These are phyloP conservation scores for Nycticebus coucang DNA, from an alignment of 2,113 vertebrate species.

Conservation along the genomic window DNA sequence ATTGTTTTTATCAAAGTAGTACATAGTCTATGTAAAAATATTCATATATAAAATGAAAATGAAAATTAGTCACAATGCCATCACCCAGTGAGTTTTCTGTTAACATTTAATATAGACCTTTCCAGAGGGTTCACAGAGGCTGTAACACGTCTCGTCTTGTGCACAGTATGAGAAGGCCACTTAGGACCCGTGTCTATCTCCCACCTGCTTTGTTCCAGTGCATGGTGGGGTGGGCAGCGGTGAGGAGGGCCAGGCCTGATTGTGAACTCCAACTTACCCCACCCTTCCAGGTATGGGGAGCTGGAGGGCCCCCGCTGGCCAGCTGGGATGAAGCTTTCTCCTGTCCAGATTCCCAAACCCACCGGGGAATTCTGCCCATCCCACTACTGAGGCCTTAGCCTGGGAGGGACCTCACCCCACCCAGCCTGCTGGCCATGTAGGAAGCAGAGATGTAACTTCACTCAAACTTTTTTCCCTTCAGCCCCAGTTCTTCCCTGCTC, in stretches of 20 bases:
- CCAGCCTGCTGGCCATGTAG: not conserved
- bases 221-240: accelerated
- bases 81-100: not conserved
- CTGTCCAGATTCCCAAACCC: no score
- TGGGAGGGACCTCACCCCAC: no score
- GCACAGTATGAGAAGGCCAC: no score
- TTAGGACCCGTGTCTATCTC: not conserved
- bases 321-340: not conserved
- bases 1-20: not conserved
- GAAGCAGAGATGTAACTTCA: not conserved
- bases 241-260: not conserved
- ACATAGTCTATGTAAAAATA: not conserved
- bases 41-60: not conserved
- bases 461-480: not conserved
- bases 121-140: not conserved
- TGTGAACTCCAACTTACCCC: accelerated
- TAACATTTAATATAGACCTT: not conserved
- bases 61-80: not conserved
- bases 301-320: not conserved
- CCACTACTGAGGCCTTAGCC: not conserved
- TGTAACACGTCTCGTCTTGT: not conserved
- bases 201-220: not conserved
- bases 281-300: not conserved
- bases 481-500: not conserved
- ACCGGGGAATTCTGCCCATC: not conserved